Evolutionary conservation across 2,888 invertebrate genomes (phyloP).

Genomic region (Mechanitis mazaeus): DNA sequence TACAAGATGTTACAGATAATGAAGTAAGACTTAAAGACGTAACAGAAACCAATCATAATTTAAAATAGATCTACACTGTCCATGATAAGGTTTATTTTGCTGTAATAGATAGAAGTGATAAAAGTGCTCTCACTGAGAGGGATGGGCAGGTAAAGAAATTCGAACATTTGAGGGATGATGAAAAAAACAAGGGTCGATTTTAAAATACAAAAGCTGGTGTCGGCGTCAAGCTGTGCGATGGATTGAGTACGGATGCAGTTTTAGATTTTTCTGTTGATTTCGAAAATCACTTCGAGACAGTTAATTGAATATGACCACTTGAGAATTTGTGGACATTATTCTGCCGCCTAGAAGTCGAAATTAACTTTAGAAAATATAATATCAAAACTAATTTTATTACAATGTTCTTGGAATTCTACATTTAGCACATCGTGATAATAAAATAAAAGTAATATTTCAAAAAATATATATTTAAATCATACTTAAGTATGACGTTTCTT

Average conservation of each 20-base stretch:
- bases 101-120: conserved; percentile 30
- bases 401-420: too few relatives aligned
- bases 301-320: conserved; percentile 69
- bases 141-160: conserved; percentile 72
- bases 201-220: conserved; percentile 69
- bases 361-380: too few relatives aligned
- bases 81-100: conserved; percentile 36
- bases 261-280: conserved; percentile 66
- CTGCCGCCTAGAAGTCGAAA: neutral
- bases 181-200: conserved; percentile 72
- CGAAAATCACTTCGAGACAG: conserved; percentile 53
- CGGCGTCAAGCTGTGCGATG: conserved; percentile 71
- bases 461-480: too few relatives aligned
- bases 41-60: conserved; percentile 27
- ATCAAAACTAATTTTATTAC: too few relatives aligned
- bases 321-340: conserved; percentile 40
- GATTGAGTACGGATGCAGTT: conserved; percentile 71
- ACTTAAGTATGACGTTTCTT: neutral
- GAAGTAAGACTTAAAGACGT: conserved; percentile 34
- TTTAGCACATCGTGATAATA: too few relatives aligned
- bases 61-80: conserved; percentile 28
- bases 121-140: conserved; percentile 24
- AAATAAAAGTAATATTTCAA: too few relatives aligned
- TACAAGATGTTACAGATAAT: conserved; percentile 68
- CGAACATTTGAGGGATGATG: conserved; percentile 71